A percentile compares a stretch with the other conserved stretches of the same genome.
phyloP scores from a whole-genome alignment of 2,888 invertebrate genomes.

The Athalia cordata region DNA sequence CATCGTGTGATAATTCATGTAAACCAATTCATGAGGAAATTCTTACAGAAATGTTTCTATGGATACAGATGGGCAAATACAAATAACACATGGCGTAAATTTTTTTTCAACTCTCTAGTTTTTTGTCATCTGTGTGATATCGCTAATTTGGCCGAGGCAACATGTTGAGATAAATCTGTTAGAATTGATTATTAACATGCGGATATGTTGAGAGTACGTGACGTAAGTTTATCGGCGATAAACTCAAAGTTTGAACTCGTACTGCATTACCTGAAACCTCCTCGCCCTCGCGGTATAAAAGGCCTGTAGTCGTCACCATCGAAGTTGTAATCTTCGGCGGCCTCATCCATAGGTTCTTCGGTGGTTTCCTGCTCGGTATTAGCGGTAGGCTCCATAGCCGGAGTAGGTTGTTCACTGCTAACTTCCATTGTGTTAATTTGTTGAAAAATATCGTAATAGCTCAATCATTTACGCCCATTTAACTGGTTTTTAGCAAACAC shows the following conservation, averaged over 20 bases:
- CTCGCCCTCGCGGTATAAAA: conserved; percentile 74
- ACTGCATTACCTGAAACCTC: conserved; percentile 74
- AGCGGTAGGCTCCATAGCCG: conserved; percentile 30
- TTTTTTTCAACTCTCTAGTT: background rate
- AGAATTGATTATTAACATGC: background rate
- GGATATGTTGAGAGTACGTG: too few species aligned
- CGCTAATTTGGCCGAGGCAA: background rate
- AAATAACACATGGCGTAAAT: conserved; percentile 33
- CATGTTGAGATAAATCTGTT: background rate
- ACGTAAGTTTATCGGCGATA: background rate
- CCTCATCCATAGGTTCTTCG: conserved; percentile 48
- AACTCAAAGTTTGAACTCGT: background rate
- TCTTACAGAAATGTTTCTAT: conserved; percentile 32
- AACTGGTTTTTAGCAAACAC: background rate
- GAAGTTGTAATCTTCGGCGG: conserved; percentile 68
- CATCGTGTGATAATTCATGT: background rate
- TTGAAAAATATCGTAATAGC: background rate
- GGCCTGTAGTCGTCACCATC: conserved; percentile 74
- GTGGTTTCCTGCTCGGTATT: conserved; percentile 34
- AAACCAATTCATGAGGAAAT: background rate
- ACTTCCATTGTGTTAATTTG: conserved; percentile 35
- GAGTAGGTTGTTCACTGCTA: conserved; percentile 36
- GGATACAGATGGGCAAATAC: conserved; percentile 21
- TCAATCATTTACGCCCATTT: conserved; percentile 35
- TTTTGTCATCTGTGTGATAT: background rate